Evolutionary conservation across 2,888 invertebrate genomes (phyloP).

Genomic region (Pseudococcus viburni): DNA sequence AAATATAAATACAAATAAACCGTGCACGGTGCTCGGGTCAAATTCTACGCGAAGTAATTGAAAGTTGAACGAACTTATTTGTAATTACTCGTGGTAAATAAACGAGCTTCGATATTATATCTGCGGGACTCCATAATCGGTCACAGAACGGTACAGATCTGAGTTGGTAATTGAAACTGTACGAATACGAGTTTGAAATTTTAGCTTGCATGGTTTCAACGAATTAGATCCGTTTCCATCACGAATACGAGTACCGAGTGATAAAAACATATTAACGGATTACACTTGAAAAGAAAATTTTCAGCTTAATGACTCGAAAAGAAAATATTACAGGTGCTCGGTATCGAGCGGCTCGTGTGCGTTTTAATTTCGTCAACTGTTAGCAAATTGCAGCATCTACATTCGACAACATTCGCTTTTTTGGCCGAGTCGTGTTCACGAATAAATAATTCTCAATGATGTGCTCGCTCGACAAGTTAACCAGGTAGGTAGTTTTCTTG

Average conservation of each 20-base stretch:
- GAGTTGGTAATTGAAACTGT: not conserved
- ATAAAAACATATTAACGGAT: conserved; percentile 11
- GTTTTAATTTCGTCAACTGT: not conserved
- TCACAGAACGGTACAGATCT: not conserved
- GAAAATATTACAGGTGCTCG: not conserved
- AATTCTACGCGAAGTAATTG: not conserved
- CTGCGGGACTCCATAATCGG: not conserved
- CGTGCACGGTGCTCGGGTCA: not conserved
- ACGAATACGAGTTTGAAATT: not conserved
- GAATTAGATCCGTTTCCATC: not conserved
- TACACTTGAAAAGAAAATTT: not conserved
- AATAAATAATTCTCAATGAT: not conserved
- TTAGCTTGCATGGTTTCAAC: not conserved
- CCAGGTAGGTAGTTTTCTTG: not conserved
- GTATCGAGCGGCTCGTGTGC: not conserved
- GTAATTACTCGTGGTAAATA: conserved; percentile 1
- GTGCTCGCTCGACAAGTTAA: not conserved
- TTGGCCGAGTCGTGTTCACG: not conserved
- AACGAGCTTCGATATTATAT: not conserved
- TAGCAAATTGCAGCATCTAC: not conserved
- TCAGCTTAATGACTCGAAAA: not conserved
- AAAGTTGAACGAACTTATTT: conserved; percentile 24
- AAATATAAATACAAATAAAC: not conserved
- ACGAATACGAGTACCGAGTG: not conserved
- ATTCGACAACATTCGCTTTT: not conserved